Evolutionary conservation across 2,888 invertebrate genomes (phyloP).

Genomic region (Melanargia galathea): DNA sequence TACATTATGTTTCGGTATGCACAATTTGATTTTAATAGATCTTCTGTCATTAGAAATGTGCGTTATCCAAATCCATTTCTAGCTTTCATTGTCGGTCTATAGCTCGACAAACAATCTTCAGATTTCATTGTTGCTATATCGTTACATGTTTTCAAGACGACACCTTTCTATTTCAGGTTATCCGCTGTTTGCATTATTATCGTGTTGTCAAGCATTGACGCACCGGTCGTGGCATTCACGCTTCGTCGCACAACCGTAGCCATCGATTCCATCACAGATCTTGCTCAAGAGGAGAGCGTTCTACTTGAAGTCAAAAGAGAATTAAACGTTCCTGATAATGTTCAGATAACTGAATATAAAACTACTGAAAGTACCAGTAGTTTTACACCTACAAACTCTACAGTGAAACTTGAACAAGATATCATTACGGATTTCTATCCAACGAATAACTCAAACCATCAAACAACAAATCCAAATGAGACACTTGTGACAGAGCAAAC

Average conservation of each 20-base stretch:
- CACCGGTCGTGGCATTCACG: conserved; percentile 55
- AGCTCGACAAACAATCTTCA: background rate
- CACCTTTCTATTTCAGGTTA: conserved; percentile 60
- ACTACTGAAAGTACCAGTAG: background rate
- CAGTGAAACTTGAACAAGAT: background rate
- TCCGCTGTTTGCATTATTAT: conserved; percentile 58
- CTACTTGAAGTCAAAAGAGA: conserved; percentile 51
- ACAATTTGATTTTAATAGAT: background rate
- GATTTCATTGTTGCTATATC: background rate
- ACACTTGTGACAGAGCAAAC: background rate
- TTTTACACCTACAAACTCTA: background rate
- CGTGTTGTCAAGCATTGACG: conserved; percentile 52
- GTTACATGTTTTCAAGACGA: conserved; percentile 7
- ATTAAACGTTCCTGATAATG: conserved; percentile 44
- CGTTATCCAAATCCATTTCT: conserved; percentile 1
- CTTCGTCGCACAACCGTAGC: conserved; percentile 44
- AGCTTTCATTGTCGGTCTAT: background rate
- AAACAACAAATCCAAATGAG: background rate
- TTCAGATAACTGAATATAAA: conserved; percentile 29
- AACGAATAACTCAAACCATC: background rate
- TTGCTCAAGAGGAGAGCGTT: conserved; percentile 51
- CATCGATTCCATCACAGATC: conserved; percentile 44
- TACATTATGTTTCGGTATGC: background rate
- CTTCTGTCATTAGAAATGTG: background rate
- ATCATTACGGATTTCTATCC: background rate